Base-by-base conservation (phyloP, 2,797 vertebrate species). In the Sandelia bainsii region DNA sequence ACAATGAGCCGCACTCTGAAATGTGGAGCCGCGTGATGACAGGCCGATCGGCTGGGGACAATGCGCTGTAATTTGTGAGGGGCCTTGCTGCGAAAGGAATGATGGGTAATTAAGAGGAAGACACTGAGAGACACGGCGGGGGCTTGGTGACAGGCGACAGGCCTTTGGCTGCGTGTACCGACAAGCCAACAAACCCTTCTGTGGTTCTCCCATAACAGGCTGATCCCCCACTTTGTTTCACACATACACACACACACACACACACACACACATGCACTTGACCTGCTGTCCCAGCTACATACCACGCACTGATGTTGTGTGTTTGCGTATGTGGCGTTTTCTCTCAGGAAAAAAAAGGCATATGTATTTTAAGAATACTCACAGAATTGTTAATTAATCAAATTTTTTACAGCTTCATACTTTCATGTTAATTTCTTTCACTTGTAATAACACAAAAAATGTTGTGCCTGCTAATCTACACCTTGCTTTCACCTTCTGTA, bases 91-190 rank as follows among this genome's bases (percentile, higher is more conserved):
- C 81, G 78, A 88, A 92, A 93, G 91, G 89, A 85, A 91, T 91
- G 92, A 91, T 90, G 93, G 94, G 94, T 95, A 95, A 95, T 94
- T 95, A 95, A 93, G 93, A 94, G 84, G 91, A 92, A 87, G 92
- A 93, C 90, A 90, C 87, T 88, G 85, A 86, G 88, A 91, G 93
- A 90, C 85, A 79, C 77, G 29, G 86, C 64, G 78, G 91, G 91
- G 72, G 67, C 73, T 89, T 53, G 69, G 87, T 94, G 94, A 94
- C 92, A 94, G 90, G 84, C 75, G 83, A 92, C 91, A 93, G 88
- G 84, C 79, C 79, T 85, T 86, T 87, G 91, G 89, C 91, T 93
- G 84, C 91, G 84, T 87, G 81, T 86, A 82, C 79, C 68, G 83
- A 89, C 76, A 87, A 77, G 84, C 82, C 77, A 86, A 89, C 83